A percentile compares a stretch with the other conserved stretches of the same genome.
Evolutionary conservation across 2,797 vertebrate species (phyloP).

Genomic region (Neomorphus geoffroyi): DNA sequence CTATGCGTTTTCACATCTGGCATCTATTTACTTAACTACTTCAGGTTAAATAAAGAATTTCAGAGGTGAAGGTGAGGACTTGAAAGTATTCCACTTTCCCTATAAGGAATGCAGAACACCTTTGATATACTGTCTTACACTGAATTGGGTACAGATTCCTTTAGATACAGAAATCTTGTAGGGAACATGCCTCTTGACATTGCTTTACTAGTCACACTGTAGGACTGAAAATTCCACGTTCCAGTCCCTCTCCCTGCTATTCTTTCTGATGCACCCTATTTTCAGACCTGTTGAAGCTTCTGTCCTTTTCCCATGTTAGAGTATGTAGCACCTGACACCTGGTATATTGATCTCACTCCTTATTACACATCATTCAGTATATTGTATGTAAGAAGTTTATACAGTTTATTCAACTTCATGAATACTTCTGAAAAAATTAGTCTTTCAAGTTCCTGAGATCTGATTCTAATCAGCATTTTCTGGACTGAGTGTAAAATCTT

Average conservation of each 20-base stretch:
- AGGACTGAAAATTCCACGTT: background rate
- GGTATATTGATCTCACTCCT: background rate
- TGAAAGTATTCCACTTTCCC: constrained; percentile 4
- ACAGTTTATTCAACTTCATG: background rate
- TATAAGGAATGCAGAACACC: constrained; percentile 17
- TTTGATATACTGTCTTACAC: constrained; percentile 15
- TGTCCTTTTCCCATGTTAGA: background rate
- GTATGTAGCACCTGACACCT: background rate
- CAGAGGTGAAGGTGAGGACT: constrained; percentile 7
- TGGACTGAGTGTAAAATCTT: background rate
- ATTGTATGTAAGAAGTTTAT: background rate
- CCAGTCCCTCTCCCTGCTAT: background rate
- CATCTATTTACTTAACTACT: constrained; percentile 10
- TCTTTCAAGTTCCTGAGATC: background rate
- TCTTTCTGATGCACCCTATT: too few species aligned
- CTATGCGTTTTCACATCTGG: background rate
- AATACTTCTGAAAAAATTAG: background rate
- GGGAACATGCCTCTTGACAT: background rate
- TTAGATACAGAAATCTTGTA: background rate
- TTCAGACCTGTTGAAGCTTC: background rate
- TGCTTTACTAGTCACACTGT: background rate
- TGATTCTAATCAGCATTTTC: background rate
- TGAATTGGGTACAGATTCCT: background rate
- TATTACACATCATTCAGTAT: background rate
- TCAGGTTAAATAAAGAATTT: constrained; percentile 36